Evolutionary conservation across 2,113 vertebrate species (phyloP), one percentile per base, ranked within the genome.

Genomic region (Cavia porcellus): DNA sequence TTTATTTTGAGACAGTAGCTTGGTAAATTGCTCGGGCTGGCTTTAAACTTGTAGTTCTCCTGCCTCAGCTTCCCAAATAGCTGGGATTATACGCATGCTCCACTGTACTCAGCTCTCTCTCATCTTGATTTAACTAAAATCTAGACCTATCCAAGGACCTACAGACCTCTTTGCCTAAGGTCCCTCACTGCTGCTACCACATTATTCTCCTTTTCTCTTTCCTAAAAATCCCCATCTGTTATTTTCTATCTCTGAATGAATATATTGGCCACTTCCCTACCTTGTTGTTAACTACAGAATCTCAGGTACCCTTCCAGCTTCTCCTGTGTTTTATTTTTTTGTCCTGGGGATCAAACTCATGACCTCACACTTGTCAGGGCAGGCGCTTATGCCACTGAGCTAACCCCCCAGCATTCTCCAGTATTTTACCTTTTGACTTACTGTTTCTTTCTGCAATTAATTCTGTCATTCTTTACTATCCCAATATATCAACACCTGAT

Each of bases 111-210:
- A 80, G 42, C 50, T 80, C 5, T 61, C 52, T 19, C 52, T 64
- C 19, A 62, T 25, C 59, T 95, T 95, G 55, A 85, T 83, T 35
- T 81, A 88, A 81, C n/a, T 92, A 59, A 90, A 94, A 94, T 50
- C 89, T 93, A 13, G 28, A 86, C 91, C 57, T 96, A 50, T 4
- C 50, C 52, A 83, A 96, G 59, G 68, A 79, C 55, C 52, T 50
- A 86, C 25, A 92, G 61, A 68, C 42, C 42, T 84, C 45, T 89
- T 7, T 86, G 72, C 35, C n/a, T 62, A 64, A 88, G n/a, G 25
- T 45, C 50, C n/a, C 22, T 94, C 42, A 70, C 13, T 38, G 19
- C 19, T 55, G 38, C 32, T 94, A 89, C 64, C 59, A 90, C 68
- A 89, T 86, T 19, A 64, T 77, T 79, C 19, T 94, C 13, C 11